Evolutionary conservation across 2,113 vertebrate genomes (phyloP), one percentile per base, ranked within the genome.

Genomic region (Dermatemys mawii): DNA sequence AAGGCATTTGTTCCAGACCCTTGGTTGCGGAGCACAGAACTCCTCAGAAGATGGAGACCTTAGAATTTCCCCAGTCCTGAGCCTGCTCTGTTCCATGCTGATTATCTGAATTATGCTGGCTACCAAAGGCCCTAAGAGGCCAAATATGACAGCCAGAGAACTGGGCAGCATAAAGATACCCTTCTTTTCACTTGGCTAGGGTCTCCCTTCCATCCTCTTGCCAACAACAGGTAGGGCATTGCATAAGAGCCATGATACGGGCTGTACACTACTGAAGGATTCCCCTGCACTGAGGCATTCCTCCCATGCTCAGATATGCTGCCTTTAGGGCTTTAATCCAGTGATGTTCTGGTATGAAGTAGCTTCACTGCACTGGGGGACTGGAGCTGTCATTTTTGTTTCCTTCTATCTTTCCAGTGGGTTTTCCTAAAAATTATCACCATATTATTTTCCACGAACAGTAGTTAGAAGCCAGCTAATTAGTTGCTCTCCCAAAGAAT

Each of bases 401-500:
- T 46, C 13, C 9, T 50, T 89, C 0, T 78, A 6, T 92, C 84
- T 86, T 53, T 88, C 88, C 87, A n/a, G 53, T 48, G 75, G 0
- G 0, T 27, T 81, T 84, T 87, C 14, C 38, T 84, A 70, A 75
- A 87, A 83, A 16, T 81, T 44, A 75, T 48, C 51, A 57, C 26
- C 41, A 3, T 49, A 2, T 63, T 8, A 24, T 93, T 91, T 90
- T 78, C 57, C 21, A 57, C 54, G 1, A 55, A 44, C 2, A 79
- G 16, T 86, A 86, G 27, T 84, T 84, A 5, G 19, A 78, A 46
- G 17, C 16, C 53, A 29, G 70, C 27, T 50, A 29, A 26, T 55
- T 82, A 9, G 29, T 93, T 91, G 29, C 2, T 88, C 53, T 88
- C 78, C 17, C 46, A 82, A 60, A 78, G n/a, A 50, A 8, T 95